Conservation (phyloP, 1,140 invertebrate species). For the Cheumatopsyche charites region DNA sequence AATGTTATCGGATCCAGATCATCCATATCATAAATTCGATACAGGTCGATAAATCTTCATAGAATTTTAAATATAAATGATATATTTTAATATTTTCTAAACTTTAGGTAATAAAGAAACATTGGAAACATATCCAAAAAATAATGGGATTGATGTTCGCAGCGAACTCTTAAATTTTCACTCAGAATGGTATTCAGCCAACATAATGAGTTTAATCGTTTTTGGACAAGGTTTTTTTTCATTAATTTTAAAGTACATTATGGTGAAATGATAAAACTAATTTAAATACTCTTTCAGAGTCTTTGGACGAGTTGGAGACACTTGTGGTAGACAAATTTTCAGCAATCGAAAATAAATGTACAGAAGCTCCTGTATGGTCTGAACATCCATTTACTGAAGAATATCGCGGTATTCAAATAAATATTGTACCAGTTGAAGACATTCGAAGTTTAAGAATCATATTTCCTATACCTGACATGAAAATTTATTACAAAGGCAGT, state of each 20-base stretch:
- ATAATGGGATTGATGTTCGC: constrained; percentile 81
- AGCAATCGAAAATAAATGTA: constrained; percentile 78
- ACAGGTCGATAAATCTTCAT: constrained; percentile 68
- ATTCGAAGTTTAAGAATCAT: constrained; percentile 82
- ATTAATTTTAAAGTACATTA: not conserved
- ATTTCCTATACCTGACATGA: constrained; percentile 89
- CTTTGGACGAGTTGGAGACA: constrained; percentile 82
- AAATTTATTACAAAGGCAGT: constrained; percentile 79
- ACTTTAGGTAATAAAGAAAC: constrained; percentile 78
- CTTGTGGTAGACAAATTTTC: constrained; percentile 81
- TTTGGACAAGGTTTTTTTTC: constrained; percentile 82
- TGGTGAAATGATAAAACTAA: too few relatives aligned
- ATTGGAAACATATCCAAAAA: constrained; percentile 78
- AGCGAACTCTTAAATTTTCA: constrained; percentile 91
- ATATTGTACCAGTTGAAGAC: constrained; percentile 93
- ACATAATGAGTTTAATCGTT: constrained; percentile 87
- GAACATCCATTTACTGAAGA: constrained; percentile 78
- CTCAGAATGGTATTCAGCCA: constrained; percentile 87
- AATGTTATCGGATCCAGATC: constrained; percentile 73
- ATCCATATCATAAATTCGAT: constrained; percentile 91
- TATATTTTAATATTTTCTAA: not conserved
- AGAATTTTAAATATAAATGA: not conserved
- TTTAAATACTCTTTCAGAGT: constrained; percentile 66
- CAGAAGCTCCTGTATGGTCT: constrained; percentile 74
- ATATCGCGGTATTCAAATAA: constrained; percentile 69